Base-by-base conservation (phyloP, 1,140 invertebrate genomes). In the Drosophila dunni region DNA sequence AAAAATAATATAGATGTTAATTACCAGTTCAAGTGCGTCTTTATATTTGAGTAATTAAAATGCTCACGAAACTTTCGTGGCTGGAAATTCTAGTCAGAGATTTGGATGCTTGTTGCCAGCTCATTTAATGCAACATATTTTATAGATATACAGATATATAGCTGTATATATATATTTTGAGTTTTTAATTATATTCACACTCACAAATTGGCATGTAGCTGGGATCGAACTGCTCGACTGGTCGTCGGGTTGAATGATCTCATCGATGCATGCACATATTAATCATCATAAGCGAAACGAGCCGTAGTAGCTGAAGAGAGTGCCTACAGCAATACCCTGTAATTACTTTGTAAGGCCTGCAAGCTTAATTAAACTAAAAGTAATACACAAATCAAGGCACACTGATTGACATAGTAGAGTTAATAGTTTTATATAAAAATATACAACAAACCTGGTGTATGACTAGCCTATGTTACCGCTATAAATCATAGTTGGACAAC, bases 221-320 rank as follows among this genome's bases (percentile, higher is more conserved):
- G n/a, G 3, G 60, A 61, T 51, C 17, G 38, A 40, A 51, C 36
- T 69, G 45, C 20, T 44, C 62, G 53, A n/a, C 36, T 69, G 45
- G 34, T 44, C 53, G 53, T 9, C 13, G 36, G 48, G 63, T 67
- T 74, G 71, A 62, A 57, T 74, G 71, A 74, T 66, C 71, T 74
- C 71, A 74, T 74, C 71, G 71, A 74, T 63, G 56, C 50, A 69
- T 5, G 24, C 13, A 61, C 50, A 33, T 56, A 74, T 62, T 69
- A 50, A 74, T 68, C 57, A 68, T 40, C 57, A 56, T 33, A 29
- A 53, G 5, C 8, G 34, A 48, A 54, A 65, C 24, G 45, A 48
- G n/a, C 1, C 44, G 6, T 29, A 1, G 53, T 1, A 1, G 33
- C 15, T n/a, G 24, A 9, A 17, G 11, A 17, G 7, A 38, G 29